Conservation (phyloP, 2,888 invertebrate species). For the Trissolcus brochymenae region DNA sequence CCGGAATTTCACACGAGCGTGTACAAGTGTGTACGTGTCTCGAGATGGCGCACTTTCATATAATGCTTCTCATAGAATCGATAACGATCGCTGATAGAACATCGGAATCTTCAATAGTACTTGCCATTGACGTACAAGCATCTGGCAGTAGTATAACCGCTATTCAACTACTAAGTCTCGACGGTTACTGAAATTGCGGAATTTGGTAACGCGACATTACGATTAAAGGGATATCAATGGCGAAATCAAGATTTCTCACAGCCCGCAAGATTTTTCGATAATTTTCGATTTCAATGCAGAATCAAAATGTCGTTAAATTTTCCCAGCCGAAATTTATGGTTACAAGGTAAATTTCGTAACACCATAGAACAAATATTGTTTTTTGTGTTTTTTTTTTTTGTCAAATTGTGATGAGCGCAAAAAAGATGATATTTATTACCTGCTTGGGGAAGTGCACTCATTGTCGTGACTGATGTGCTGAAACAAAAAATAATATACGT, state of each 20-base stretch:
- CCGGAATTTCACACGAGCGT: neutral
- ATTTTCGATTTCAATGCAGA: no score
- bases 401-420: neutral
- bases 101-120: slow-evolving; percentile 42
- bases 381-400: neutral
- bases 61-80: slow-evolving; percentile 24
- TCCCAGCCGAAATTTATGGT: no score
- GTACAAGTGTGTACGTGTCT: slow-evolving; percentile 16
- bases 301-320: neutral
- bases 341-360: no score
- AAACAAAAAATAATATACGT: slow-evolving; percentile 24
- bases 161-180: slow-evolving; percentile 33
- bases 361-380: neutral
- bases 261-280: no score
- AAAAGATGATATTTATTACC: slow-evolving; percentile 20
- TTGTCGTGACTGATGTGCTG: slow-evolving; percentile 12
- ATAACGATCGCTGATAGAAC: slow-evolving; percentile 36
- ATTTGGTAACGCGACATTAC: slow-evolving; percentile 23
- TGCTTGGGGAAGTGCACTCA: slow-evolving; percentile 8
- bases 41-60: slow-evolving; percentile 25
- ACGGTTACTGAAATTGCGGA: slow-evolving; percentile 32
- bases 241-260: no score
- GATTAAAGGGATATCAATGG: no score
- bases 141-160: slow-evolving; percentile 31
- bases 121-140: slow-evolving; percentile 28